phyloP scores from a whole-genome alignment of 2,888 invertebrate species.

The Gastracanthus pulcherrimus region DNA sequence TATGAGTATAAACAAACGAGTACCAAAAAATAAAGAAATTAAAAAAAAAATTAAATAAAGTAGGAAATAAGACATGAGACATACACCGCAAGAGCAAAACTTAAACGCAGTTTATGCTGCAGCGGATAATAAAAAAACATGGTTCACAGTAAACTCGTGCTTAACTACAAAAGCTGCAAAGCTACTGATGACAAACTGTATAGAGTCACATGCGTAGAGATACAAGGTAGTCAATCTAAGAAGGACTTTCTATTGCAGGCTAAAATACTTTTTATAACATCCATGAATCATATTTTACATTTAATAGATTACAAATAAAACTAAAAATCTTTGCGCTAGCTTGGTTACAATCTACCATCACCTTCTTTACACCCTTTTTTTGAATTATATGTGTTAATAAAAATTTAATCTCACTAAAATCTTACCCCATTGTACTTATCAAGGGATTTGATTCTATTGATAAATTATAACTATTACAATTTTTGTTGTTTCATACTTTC shows the following conservation, averaged over 20 bases:
- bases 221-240: constrained; percentile 65
- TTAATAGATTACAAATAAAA: constrained; percentile 35
- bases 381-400: constrained; percentile 1
- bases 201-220: constrained; percentile 76
- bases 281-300: constrained; percentile 41
- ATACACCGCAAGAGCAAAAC: constrained; percentile 77
- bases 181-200: constrained; percentile 75
- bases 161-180: constrained; percentile 77
- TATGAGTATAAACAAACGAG: constrained; percentile 61
- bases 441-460: constrained; percentile 16
- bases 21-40: constrained; percentile 59
- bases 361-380: constrained; percentile 27
- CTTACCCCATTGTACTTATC: constrained; percentile 3
- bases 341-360: constrained; percentile 37
- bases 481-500: constrained; percentile 3
- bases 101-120: constrained; percentile 72
- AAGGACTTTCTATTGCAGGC: constrained; percentile 55
- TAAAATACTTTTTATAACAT: constrained; percentile 49
- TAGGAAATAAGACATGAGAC: constrained; percentile 76
- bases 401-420: constrained; percentile 16
- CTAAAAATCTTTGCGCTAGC: constrained; percentile 14
- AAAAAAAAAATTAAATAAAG: constrained; percentile 59
- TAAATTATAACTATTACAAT: neutral
- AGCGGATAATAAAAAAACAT: constrained; percentile 71
- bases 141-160: constrained; percentile 75